Evolutionary conservation across 2,797 vertebrate species (phyloP).

Genomic region (Antrozous pallidus): DNA sequence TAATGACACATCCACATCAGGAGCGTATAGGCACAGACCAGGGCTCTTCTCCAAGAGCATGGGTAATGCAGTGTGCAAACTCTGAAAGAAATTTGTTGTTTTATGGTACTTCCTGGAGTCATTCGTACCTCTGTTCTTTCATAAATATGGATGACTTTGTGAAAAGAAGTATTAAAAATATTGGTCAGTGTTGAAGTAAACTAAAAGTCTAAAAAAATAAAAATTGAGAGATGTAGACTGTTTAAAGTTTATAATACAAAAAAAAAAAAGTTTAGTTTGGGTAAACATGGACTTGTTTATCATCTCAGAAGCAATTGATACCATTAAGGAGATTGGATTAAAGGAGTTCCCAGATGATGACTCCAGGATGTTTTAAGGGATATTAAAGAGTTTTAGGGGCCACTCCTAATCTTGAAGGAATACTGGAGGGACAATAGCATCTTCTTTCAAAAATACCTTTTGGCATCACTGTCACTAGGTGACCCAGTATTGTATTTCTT

Average conservation of each 20-base stretch:
- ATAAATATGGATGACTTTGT: background rate
- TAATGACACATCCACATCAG: background rate
- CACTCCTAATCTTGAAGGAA: background rate
- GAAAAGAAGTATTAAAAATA: conserved; percentile 11
- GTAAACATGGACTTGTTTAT: background rate
- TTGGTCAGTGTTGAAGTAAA: conserved; percentile 27
- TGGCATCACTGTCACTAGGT: background rate
- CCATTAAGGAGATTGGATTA: background rate
- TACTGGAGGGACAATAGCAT: background rate
- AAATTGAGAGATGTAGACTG: background rate
- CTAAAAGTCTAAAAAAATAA: background rate
- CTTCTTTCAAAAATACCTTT: conserved; percentile 2
- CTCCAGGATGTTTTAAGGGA: background rate
- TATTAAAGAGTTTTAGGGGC: background rate
- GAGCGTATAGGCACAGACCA: background rate
- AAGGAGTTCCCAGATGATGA: background rate
- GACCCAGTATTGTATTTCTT: background rate
- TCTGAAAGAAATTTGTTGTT: conserved; percentile 16
- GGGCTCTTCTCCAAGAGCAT: background rate
- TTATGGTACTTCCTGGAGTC: background rate
- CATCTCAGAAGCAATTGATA: background rate
- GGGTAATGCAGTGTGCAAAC: background rate
- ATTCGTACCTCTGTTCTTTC: conserved; percentile 8
- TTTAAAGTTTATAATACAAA: conserved; percentile 26
- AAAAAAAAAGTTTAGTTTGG: background rate